phyloP scores from a whole-genome alignment of 2,113 vertebrate genomes.

The Tachysurus fulvidraco region DNA sequence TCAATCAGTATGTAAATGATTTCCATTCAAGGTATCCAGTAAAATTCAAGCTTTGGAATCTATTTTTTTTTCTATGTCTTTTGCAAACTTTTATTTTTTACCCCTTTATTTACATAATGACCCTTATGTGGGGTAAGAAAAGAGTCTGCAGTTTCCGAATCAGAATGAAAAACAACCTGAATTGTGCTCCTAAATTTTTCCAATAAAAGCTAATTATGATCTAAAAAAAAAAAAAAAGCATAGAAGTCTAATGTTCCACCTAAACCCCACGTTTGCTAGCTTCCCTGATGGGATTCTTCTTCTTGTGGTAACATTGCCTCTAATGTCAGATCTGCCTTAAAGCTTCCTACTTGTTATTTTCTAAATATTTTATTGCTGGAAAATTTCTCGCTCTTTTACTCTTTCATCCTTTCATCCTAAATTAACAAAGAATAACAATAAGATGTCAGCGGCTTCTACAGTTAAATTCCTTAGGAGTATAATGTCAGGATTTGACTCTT shows the following conservation, averaged over 20 bases:
- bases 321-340: not conserved
- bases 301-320: not conserved
- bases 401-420: no score
- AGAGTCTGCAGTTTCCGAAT: not conserved
- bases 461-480: not conserved
- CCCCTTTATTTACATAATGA: not conserved
- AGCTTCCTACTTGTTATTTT: not conserved
- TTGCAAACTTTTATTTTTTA: no score
- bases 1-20: not conserved
- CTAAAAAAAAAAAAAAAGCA: not conserved
- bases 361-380: not conserved
- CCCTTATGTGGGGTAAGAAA: not conserved
- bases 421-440: not conserved
- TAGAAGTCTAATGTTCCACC: not conserved
- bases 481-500: not conserved
- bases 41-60: no score
- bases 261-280: not conserved
- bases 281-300: not conserved
- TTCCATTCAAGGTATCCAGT: not conserved
- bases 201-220: not conserved
- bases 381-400: no score
- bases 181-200: not conserved
- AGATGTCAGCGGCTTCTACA: no score
- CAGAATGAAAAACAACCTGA: not conserved
- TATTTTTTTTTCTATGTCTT: not conserved